Evolutionary conservation across 2,113 vertebrate species (phyloP).

Genomic region (Megaceryle maxima): DNA sequence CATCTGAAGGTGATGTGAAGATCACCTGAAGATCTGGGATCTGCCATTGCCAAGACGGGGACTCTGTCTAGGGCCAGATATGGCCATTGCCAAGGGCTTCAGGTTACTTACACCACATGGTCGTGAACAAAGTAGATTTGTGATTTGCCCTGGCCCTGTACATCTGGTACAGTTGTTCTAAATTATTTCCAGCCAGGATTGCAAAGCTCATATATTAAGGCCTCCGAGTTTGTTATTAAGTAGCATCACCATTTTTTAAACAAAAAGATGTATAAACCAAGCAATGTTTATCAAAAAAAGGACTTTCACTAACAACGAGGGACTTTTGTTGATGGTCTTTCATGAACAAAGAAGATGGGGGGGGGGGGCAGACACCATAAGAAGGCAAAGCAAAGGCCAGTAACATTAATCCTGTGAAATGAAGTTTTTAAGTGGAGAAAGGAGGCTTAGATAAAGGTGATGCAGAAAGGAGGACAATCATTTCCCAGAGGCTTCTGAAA

Average conservation of each 20-base stretch:
- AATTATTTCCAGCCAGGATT: slow-evolving; percentile 30
- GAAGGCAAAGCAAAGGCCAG: background rate
- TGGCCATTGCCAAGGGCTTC: background rate
- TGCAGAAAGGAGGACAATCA: background rate
- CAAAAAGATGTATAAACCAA: slow-evolving; percentile 44
- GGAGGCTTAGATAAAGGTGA: background rate
- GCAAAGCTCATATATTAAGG: background rate
- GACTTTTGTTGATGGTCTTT: slow-evolving; percentile 32
- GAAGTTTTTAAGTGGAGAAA: background rate
- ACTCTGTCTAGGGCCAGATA: background rate
- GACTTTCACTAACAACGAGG: slow-evolving; percentile 21
- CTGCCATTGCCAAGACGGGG: background rate
- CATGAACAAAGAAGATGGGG: background rate
- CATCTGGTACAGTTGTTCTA: slow-evolving; percentile 3
- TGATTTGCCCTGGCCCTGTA: background rate
- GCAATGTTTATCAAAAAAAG: slow-evolving; percentile 37
- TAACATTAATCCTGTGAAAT: background rate
- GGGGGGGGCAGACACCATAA: background rate
- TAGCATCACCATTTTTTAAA: slow-evolving; percentile 53
- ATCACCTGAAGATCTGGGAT: background rate
- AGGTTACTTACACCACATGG: background rate
- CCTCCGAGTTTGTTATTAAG: slow-evolving; percentile 61
- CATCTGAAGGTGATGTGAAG: background rate
- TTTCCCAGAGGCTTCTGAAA: background rate
- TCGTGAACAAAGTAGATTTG: background rate